Percentiles rank a stretch among this genome's conserved stretches.
These are phyloP conservation scores for Hydrozoanthus gracilis DNA, from an alignment of 92 coral and sea anemone genomes.

Conservation along the genomic window DNA sequence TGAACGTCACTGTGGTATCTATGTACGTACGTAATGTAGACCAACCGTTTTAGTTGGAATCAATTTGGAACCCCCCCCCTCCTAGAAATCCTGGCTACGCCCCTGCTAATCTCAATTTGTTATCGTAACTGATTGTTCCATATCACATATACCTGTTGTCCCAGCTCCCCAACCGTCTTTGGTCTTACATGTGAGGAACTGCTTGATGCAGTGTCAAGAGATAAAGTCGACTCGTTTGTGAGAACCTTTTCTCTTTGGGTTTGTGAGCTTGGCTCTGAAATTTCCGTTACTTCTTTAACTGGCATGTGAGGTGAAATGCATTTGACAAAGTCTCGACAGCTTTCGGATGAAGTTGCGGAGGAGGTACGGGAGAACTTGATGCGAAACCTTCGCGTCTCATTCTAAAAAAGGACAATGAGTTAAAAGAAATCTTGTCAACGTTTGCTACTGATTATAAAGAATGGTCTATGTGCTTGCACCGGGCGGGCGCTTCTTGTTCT, in stretches of 20 bases:
- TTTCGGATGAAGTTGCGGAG: slow-evolving; percentile 60
- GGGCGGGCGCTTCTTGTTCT: no score
- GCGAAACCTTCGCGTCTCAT: slow-evolving; percentile 79
- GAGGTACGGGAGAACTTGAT: slow-evolving; percentile 75
- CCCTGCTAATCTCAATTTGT: no score
- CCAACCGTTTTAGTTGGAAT: no score
- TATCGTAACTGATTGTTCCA: no score
- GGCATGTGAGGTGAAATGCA: slow-evolving; percentile 69
- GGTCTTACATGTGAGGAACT: background rate
- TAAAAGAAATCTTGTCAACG: no score
- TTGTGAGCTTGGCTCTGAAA: slow-evolving; percentile 51
- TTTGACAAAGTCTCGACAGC: slow-evolving; percentile 79
- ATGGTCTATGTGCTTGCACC: no score
- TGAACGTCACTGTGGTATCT: no score
- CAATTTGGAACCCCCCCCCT: no score
- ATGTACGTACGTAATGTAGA: no score
- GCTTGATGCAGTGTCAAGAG: slow-evolving; percentile 19
- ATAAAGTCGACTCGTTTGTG: slow-evolving; percentile 31
- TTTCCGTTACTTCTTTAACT: slow-evolving; percentile 69
- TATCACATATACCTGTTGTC: slow-evolving; percentile 13
- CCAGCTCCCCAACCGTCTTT: slow-evolving; percentile 15
- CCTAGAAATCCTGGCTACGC: no score
- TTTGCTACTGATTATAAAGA: no score
- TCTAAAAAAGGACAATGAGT: slow-evolving; percentile 42
- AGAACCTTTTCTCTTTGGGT: slow-evolving; percentile 74